These are phyloP conservation scores for Dermolepida albohirtum DNA, from an alignment of 2,888 invertebrate species.

Conservation along the genomic window DNA sequence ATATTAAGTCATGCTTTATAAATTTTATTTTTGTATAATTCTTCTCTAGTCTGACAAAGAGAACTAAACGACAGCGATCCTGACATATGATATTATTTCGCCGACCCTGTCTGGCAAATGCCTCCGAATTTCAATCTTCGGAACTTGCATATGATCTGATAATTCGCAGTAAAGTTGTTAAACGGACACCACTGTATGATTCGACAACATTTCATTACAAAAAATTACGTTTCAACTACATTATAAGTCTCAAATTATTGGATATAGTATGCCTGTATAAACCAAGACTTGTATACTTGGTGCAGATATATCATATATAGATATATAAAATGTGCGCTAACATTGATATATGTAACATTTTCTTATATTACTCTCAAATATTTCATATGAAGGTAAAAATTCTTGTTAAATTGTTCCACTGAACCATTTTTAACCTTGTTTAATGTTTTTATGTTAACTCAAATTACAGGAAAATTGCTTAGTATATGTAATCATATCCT, in stretches of 20 bases:
- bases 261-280: constrained; percentile 12
- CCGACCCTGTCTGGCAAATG: no score
- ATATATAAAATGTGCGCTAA: constrained; percentile 28
- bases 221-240: constrained; percentile 6
- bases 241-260: constrained; percentile 25
- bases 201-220: constrained; percentile 19
- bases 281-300: constrained; percentile 19
- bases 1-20: no score
- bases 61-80: no score
- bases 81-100: no score
- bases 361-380: constrained; percentile 5
- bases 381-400: constrained; percentile 20
- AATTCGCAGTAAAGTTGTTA: no score
- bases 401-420: constrained; percentile 42
- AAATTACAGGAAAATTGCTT: constrained; percentile 17
- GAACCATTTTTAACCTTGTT: constrained; percentile 37
- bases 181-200: background rate
- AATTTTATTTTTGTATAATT: no score
- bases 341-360: constrained; percentile 13
- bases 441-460: background rate
- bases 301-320: constrained; percentile 19
- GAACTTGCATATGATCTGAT: no score
- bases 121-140: no score
- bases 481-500: constrained; percentile 12
- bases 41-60: no score